These are phyloP conservation scores for Melieria crassipennis DNA, from an alignment of 2,888 invertebrate genomes.

Conservation along the genomic window DNA sequence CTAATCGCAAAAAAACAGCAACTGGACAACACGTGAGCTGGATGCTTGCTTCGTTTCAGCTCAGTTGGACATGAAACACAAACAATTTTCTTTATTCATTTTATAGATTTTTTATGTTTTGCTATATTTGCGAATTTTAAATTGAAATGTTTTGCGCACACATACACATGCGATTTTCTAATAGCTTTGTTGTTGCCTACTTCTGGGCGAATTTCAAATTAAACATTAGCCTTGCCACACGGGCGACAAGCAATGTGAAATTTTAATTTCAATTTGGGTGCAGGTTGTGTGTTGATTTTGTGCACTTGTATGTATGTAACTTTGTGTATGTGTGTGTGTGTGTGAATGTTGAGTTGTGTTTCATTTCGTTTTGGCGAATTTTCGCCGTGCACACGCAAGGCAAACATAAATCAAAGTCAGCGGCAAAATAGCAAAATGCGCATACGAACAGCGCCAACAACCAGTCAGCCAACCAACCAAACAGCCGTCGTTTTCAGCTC, in stretches of 20 bases:
- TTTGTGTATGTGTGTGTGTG: conserved; percentile 23
- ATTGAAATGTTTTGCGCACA: neutral
- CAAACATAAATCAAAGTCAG: conserved; percentile 65
- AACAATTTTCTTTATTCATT: too few species aligned
- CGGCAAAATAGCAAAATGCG: conserved; percentile 51
- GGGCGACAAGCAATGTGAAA: too few species aligned
- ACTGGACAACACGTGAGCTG: too few species aligned
- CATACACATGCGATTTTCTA: neutral
- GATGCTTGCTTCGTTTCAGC: too few species aligned
- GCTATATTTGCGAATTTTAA: too few species aligned
- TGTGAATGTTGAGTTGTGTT: conserved; percentile 22
- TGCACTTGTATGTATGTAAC: neutral
- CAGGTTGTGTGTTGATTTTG: conserved; percentile 31
- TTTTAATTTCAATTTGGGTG: neutral
- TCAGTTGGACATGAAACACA: too few species aligned
- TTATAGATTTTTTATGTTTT: too few species aligned
- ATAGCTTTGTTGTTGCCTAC: conserved; percentile 19
- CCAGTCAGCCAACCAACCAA: conserved; percentile 2
- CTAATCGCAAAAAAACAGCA: too few species aligned
- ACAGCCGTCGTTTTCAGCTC: too few species aligned
- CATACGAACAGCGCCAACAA: conserved; percentile 24
- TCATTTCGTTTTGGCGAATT: conserved; percentile 21
- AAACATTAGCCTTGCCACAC: too few species aligned
- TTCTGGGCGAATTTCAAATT: conserved; percentile 12
- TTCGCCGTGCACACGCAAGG: conserved; percentile 45